Evolutionary conservation across 2,888 invertebrate genomes (phyloP).

Genomic region (Cremastinae sp.): DNA sequence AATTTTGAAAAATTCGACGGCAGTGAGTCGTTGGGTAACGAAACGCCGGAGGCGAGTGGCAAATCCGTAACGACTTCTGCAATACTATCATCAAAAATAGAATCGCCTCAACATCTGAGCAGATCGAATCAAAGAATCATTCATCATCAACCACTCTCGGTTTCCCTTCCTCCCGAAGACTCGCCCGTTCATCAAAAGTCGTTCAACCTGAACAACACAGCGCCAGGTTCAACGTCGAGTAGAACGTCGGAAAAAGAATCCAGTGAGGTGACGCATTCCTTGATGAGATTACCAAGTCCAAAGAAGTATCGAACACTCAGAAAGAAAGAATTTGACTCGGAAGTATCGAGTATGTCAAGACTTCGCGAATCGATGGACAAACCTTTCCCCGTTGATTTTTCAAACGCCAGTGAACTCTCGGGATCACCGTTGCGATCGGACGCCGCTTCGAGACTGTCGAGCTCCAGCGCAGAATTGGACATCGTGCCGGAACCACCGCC

Average conservation of each 20-base stretch:
- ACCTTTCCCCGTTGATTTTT: constrained; percentile 76
- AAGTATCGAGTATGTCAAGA: constrained; percentile 65
- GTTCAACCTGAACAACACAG: constrained; percentile 66
- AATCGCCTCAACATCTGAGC: constrained; percentile 62
- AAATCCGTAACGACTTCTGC: constrained; percentile 20
- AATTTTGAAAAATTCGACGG: constrained; percentile 73
- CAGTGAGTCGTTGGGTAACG: constrained; percentile 39
- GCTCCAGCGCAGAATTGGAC: constrained; percentile 77
- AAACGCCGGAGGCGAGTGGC: constrained; percentile 12
- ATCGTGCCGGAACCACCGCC: constrained; percentile 86
- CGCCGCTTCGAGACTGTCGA: constrained; percentile 74
- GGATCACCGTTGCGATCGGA: constrained; percentile 75
- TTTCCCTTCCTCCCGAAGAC: constrained; percentile 85
- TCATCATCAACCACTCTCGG: constrained; percentile 85
- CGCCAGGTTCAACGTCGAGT: constrained; percentile 79
- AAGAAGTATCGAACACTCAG: constrained; percentile 74
- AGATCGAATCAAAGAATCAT: constrained; percentile 73
- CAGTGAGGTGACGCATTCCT: constrained; percentile 68
- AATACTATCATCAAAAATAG: constrained; percentile 46
- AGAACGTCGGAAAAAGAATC: constrained; percentile 64
- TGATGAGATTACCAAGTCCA: constrained; percentile 78
- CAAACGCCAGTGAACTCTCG: constrained; percentile 70
- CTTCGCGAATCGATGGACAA: constrained; percentile 71
- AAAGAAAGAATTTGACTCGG: constrained; percentile 72
- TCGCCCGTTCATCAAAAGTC: constrained; percentile 77